Evolutionary conservation across 2,888 invertebrate species (phyloP).

Genomic region (Brenthis hecate): DNA sequence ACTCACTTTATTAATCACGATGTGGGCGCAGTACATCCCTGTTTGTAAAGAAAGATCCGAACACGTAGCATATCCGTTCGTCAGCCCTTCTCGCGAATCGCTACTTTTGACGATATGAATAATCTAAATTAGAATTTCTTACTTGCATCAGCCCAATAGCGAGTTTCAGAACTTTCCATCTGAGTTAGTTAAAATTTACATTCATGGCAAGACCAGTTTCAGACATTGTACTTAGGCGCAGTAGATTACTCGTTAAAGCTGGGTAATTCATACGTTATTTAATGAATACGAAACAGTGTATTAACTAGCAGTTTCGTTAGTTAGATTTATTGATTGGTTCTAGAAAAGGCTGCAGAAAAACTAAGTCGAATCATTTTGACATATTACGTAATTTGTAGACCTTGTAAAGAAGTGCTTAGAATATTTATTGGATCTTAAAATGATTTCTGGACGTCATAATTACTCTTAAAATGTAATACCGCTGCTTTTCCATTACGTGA

Average conservation of each 20-base stretch:
- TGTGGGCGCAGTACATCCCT: slow-evolving; percentile 2
- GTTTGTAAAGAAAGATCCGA: not conserved
- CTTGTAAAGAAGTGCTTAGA: too few relatives aligned
- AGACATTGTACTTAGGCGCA: slow-evolving; percentile 5
- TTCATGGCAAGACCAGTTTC: not conserved
- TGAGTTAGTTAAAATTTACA: slow-evolving; percentile 3
- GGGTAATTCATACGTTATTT: slow-evolving; percentile 3
- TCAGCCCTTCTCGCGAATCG: not conserved
- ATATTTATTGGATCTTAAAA: too few relatives aligned
- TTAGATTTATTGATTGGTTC: not conserved
- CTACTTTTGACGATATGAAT: not conserved
- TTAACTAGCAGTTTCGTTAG: not conserved
- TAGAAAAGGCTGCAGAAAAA: not conserved
- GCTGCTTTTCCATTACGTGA: too few relatives aligned
- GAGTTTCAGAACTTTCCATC: slow-evolving; percentile 8
- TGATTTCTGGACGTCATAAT: too few relatives aligned
- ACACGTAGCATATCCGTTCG: not conserved
- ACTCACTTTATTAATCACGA: not conserved
- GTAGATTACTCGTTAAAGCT: not conserved
- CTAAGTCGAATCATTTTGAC: not conserved
- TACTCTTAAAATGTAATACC: too few relatives aligned
- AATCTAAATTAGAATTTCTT: not conserved
- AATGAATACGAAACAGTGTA: not conserved
- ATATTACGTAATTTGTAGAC: too few relatives aligned
- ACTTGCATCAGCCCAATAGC: not conserved